Percentiles rank a stretch among this genome's conserved stretches.
Conservation (phyloP, 1,140 invertebrate genomes). For the Gerris buenoi region DNA sequence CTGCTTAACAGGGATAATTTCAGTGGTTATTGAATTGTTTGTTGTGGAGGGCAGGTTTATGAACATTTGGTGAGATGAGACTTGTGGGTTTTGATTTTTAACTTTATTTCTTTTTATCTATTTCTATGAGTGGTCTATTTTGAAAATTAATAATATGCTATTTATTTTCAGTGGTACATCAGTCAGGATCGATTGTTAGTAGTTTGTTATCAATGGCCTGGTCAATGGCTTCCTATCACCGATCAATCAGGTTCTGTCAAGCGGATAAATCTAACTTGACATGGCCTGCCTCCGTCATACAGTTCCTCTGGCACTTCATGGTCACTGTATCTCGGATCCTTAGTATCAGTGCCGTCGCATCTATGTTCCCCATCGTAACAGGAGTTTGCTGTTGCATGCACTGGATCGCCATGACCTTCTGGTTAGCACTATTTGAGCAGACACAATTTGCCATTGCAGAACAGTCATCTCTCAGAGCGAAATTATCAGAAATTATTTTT, state of each 20-base stretch:
- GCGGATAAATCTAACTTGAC: slow-evolving; percentile 54
- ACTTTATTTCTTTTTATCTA: too few relatives aligned
- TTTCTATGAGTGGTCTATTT: too few relatives aligned
- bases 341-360: slow-evolving; percentile 46
- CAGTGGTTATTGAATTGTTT: too few relatives aligned
- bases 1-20: too few relatives aligned
- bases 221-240: slow-evolving; percentile 71
- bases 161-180: slow-evolving; percentile 42
- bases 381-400: slow-evolving; percentile 44
- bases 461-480: slow-evolving; percentile 15
- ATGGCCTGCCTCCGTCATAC: slow-evolving; percentile 43
- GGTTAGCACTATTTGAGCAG: slow-evolving; percentile 34
- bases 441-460: slow-evolving; percentile 25
- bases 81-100: too few relatives aligned
- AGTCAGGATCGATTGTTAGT: slow-evolving; percentile 50
- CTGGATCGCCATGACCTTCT: slow-evolving; percentile 57
- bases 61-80: too few relatives aligned
- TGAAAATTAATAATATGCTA: too few relatives aligned
- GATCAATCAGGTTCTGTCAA: slow-evolving; percentile 55
- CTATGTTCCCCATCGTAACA: slow-evolving; percentile 43
- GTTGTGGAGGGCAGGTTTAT: too few relatives aligned
- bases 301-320: slow-evolving; percentile 64
- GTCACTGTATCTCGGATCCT: slow-evolving; percentile 57
- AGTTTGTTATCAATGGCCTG: slow-evolving; percentile 69
- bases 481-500: slow-evolving; percentile 32